These are phyloP conservation scores for Drosophila paracracens DNA, from an alignment of 2,888 invertebrate species.

Conservation along the genomic window DNA sequence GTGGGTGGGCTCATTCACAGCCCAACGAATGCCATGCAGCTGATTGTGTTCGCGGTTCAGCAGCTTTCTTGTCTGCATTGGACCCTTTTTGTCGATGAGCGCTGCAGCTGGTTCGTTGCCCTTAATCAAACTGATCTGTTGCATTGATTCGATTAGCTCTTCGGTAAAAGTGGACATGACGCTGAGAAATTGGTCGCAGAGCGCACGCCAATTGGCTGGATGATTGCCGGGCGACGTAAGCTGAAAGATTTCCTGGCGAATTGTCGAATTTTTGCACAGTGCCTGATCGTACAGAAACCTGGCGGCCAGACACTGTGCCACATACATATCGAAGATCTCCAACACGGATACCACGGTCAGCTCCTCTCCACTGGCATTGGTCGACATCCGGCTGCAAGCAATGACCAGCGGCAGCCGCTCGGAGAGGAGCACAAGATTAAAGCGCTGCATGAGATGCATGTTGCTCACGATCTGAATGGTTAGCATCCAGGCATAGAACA, in stretches of 20 bases:
- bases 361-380: conserved; percentile 86
- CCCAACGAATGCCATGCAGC: conserved; percentile 80
- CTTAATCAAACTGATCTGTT: conserved; percentile 74
- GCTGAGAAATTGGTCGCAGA: conserved; percentile 88
- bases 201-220: conserved; percentile 93
- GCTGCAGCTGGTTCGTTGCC: conserved; percentile 27
- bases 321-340: conserved; percentile 86
- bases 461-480: conserved; percentile 89
- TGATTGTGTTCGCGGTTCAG: conserved; percentile 83
- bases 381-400: conserved; percentile 43
- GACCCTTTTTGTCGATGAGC: conserved; percentile 54
- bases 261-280: conserved; percentile 85
- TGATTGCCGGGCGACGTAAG: conserved; percentile 93
- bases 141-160: conserved; percentile 87
- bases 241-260: conserved; percentile 89
- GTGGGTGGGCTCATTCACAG: conserved; percentile 39
- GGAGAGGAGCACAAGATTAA: conserved; percentile 90
- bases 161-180: conserved; percentile 88
- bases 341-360: conserved; percentile 88
- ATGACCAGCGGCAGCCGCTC: conserved; percentile 86
- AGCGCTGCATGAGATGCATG: conserved; percentile 89
- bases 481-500: conserved; percentile 90
- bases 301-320: conserved; percentile 91
- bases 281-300: conserved; percentile 90
- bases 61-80: conserved; percentile 81